A percentile compares a stretch with the other conserved stretches of the same genome.
phyloP scores from a whole-genome alignment of 2,888 invertebrate genomes.

The Agrotis ipsilon region DNA sequence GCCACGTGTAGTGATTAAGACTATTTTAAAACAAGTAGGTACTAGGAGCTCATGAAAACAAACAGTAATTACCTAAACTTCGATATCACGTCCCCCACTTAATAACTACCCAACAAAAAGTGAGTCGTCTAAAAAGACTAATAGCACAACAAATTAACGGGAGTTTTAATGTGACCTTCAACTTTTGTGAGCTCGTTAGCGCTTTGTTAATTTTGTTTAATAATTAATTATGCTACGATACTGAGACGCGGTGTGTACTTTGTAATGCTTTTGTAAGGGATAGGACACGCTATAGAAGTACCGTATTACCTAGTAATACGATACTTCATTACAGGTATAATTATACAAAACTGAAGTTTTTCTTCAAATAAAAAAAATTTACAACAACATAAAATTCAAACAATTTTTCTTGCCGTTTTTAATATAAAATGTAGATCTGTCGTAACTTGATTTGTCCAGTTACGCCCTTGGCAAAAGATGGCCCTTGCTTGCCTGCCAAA shows the following conservation, averaged over 20 bases:
- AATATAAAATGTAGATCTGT: no score
- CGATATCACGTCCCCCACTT: constrained; percentile 8
- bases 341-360: no score
- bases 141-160: constrained; percentile 48
- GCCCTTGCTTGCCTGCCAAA: no score
- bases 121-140: constrained; percentile 26
- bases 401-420: no score
- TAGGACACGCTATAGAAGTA: neutral
- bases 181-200: constrained; percentile 52
- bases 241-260: constrained; percentile 48
- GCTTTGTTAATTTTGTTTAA: constrained; percentile 70
- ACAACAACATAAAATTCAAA: no score
- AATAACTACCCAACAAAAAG: constrained; percentile 33
- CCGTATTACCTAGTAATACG: no score
- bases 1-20: neutral
- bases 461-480: no score
- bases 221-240: constrained; percentile 69
- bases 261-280: constrained; percentile 42
- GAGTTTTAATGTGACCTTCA: constrained; percentile 50
- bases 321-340: no score
- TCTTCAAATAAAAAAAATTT: no score
- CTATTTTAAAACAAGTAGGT: neutral
- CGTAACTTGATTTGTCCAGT: no score
- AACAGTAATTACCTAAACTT: constrained; percentile 1
- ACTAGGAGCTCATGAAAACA: no score